Percentiles rank a stretch among this genome's conserved stretches.
Conservation (phyloP, 2,888 invertebrate species). For the Rosalia funebris region DNA sequence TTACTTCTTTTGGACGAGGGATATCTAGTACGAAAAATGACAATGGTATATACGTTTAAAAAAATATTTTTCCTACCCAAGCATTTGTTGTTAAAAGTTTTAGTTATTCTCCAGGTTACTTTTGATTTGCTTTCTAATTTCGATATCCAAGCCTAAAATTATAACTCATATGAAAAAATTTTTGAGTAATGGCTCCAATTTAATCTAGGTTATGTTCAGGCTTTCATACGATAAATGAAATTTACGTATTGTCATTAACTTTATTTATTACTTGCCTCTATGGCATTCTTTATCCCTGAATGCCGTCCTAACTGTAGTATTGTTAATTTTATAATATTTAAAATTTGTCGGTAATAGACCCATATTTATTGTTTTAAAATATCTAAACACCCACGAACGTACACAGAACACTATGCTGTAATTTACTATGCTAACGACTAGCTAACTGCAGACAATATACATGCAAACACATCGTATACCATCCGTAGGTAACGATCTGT, state of each 20-base stretch:
- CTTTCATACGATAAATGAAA: too few relatives aligned
- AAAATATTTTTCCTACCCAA: neutral
- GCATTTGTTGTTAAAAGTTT: neutral
- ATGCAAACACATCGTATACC: neutral
- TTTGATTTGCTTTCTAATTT: neutral
- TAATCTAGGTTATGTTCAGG: too few relatives aligned
- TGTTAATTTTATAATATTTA: neutral
- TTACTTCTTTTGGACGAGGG: too few relatives aligned
- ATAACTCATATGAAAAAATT: too few relatives aligned
- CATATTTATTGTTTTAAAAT: too few relatives aligned
- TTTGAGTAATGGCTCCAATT: too few relatives aligned
- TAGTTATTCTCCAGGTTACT: neutral
- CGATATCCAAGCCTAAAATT: neutral
- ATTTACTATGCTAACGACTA: neutral
- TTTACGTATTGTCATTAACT: too few relatives aligned
- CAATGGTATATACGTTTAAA: neutral
- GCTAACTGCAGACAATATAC: neutral
- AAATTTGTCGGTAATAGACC: neutral
- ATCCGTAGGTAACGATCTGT: neutral
- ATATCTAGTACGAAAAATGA: too few relatives aligned
- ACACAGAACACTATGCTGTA: neutral
- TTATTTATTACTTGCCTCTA: too few relatives aligned
- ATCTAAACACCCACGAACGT: neutral
- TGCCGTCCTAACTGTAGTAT: neutral
- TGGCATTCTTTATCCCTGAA: neutral